A percentile compares a stretch with the other conserved stretches of the same genome.
Conservation (phyloP, 2,888 invertebrate species). For the Imbricaverruca yamaguchii region DNA sequence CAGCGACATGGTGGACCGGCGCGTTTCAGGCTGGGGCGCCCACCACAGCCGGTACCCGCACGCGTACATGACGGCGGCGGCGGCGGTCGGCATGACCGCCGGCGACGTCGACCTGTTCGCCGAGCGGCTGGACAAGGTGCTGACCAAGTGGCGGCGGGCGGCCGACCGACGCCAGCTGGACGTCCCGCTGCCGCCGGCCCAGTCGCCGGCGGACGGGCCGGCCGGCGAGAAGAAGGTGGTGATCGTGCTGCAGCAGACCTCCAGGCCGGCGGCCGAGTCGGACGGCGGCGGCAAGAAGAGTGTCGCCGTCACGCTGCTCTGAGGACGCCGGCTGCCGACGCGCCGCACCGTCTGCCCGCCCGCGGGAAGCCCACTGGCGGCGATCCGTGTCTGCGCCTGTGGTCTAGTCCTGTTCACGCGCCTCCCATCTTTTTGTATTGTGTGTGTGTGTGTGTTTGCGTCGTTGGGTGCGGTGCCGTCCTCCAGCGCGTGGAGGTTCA, state of each 20-base stretch:
- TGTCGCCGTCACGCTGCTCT: background rate
- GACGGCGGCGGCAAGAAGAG: background rate
- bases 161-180: background rate
- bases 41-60: conserved; percentile 53
- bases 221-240: conserved; percentile 4
- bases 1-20: conserved; percentile 26
- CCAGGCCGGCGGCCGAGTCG: background rate
- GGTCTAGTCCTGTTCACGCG: too few relatives aligned
- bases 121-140: conserved; percentile 54
- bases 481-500: too few relatives aligned
- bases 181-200: background rate
- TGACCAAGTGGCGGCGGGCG: conserved; percentile 39
- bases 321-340: background rate
- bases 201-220: background rate
- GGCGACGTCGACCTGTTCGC: conserved; percentile 62
- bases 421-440: too few relatives aligned
- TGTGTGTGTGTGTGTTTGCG: too few relatives aligned
- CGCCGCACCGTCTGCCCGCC: too few relatives aligned
- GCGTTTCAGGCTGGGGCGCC: conserved; percentile 58
- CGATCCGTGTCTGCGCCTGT: too few relatives aligned
- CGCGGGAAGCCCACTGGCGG: too few relatives aligned
- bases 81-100: conserved; percentile 58
- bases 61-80: conserved; percentile 66
- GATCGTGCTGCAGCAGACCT: background rate
- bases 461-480: too few relatives aligned